A percentile compares a stretch with the other conserved stretches of the same genome.
phyloP scores from a whole-genome alignment of 1,140 invertebrate genomes.

The Eumaeus atala region DNA sequence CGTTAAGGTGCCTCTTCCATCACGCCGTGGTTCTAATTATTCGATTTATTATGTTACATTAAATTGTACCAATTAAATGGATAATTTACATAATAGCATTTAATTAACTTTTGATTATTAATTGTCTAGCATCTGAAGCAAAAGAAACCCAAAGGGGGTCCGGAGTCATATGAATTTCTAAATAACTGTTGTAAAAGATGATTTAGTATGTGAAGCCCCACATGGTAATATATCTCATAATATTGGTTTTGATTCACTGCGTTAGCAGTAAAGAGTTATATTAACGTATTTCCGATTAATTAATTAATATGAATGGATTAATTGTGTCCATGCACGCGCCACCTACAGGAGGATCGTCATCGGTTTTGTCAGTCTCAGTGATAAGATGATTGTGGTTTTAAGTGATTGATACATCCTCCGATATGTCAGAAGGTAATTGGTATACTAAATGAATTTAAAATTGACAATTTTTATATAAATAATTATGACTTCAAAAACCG shows the following conservation, averaged over 20 bases:
- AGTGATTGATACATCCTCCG: too few relatives aligned
- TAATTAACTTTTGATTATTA: constrained; percentile 9
- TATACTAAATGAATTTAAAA: too few relatives aligned
- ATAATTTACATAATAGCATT: constrained; percentile 2
- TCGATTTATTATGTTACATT: constrained; percentile 1
- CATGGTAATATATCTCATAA: constrained; percentile 1
- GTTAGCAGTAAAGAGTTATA: constrained; percentile 1
- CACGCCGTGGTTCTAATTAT: background rate
- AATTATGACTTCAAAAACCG: too few relatives aligned
- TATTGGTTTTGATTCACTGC: background rate
- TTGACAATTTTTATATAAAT: too few relatives aligned
- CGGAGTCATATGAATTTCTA: background rate
- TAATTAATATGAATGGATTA: too few relatives aligned
- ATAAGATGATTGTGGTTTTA: too few relatives aligned
- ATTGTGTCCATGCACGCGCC: too few relatives aligned
- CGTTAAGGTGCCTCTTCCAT: background rate
- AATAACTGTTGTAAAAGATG: background rate
- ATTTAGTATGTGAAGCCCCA: background rate
- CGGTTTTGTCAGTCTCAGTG: too few relatives aligned
- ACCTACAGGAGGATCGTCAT: too few relatives aligned
- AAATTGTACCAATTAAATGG: background rate
- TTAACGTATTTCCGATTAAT: too few relatives aligned
- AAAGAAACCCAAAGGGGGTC: constrained; percentile 1
- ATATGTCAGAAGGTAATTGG: too few relatives aligned
- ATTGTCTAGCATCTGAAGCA: constrained; percentile 2